Conservation (phyloP, 2,113 vertebrate species). For the Electrona antarctica region DNA sequence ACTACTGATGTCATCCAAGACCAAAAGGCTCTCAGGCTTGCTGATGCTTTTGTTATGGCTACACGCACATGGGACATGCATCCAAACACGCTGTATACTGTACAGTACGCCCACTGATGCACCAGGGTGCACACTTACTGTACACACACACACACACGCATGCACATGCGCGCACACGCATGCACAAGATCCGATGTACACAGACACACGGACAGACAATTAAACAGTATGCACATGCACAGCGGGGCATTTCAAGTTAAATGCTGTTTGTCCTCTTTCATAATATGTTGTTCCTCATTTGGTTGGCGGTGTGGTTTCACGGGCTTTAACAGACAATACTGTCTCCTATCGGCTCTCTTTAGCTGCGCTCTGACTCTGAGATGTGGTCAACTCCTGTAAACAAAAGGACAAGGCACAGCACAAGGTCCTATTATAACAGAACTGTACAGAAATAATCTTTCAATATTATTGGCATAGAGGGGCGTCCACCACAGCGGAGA, state of each 20-base stretch:
- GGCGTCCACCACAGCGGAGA: too few species aligned
- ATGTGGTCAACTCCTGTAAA: background rate
- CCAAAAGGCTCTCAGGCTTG: constrained; percentile 35
- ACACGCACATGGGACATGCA: constrained; percentile 43
- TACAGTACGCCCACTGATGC: too few species aligned
- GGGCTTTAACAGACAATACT: constrained; percentile 1
- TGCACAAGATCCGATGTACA: background rate
- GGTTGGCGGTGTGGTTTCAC: constrained; percentile 8
- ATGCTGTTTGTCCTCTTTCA: background rate
- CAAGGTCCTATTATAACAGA: background rate
- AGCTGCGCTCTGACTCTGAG: background rate
- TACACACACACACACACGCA: background rate
- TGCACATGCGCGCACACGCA: background rate
- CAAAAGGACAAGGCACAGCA: background rate
- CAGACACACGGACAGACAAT: background rate
- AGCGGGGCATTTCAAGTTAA: background rate
- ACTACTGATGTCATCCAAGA: constrained; percentile 66
- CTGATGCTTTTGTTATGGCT: constrained; percentile 66
- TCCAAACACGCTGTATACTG: too few species aligned
- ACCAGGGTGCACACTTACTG: too few species aligned
- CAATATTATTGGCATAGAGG: background rate
- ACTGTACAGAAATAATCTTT: background rate
- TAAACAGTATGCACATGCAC: background rate
- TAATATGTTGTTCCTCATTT: background rate
- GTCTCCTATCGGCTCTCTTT: background rate